phyloP scores from a whole-genome alignment of 2,113 vertebrate species.

The Pituophis catenifer region DNA sequence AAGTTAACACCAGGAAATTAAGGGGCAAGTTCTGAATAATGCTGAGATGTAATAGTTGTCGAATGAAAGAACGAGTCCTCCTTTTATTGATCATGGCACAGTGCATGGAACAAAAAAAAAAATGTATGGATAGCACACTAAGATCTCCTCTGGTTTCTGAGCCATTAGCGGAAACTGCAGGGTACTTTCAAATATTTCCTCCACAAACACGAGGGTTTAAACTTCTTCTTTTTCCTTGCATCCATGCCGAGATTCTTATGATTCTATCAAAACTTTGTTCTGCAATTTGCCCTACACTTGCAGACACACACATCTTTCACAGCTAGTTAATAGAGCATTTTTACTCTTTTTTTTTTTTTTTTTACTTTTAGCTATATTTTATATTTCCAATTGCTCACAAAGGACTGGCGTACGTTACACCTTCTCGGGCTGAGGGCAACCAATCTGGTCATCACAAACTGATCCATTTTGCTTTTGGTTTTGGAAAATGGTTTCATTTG shows the following conservation, averaged over 20 bases:
- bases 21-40: background rate
- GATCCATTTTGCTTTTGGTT: background rate
- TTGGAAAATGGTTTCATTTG: background rate
- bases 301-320: background rate
- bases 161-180: conserved; percentile 19
- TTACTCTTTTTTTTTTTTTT: background rate
- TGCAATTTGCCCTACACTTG: conserved; percentile 1
- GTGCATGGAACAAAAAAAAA: conserved; percentile 1
- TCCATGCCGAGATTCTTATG: conserved; percentile 13
- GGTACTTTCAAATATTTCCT: conserved; percentile 5
- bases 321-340: conserved; percentile 1
- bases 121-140: background rate
- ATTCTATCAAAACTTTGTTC: background rate
- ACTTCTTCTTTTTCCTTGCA: conserved; percentile 6
- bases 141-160: conserved; percentile 21
- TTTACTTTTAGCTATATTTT: background rate
- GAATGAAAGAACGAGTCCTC: conserved; percentile 3
- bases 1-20: conserved; percentile 1
- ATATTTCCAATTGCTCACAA: background rate
- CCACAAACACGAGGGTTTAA: conserved; percentile 4
- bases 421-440: background rate
- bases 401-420: background rate
- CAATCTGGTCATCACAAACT: background rate
- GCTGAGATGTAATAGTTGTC: conserved; percentile 1
- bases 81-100: conserved; percentile 13